These are phyloP conservation scores for Vespertilio murinus DNA, from an alignment of 2,797 vertebrate genomes.

Conservation along the genomic window DNA sequence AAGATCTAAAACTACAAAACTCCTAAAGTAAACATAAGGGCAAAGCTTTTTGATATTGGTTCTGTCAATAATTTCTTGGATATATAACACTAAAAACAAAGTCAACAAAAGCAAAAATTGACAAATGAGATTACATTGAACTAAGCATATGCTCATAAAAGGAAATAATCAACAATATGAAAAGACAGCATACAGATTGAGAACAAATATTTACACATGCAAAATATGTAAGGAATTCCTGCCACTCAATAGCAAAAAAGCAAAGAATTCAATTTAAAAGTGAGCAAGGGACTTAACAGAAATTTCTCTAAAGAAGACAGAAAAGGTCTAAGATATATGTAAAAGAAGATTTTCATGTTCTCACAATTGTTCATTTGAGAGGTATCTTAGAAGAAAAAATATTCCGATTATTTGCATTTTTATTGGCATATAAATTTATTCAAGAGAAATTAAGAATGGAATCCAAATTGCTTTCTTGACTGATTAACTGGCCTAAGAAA, in stretches of 20 bases:
- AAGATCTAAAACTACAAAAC: not conserved
- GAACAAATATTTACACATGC: not conserved
- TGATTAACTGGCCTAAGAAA: not conserved
- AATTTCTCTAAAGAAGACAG: not conserved
- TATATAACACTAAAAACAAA: not conserved
- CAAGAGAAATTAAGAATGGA: not conserved
- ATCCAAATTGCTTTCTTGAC: not conserved
- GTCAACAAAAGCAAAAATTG: not conserved
- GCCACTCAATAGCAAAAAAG: not conserved
- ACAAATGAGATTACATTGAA: not conserved
- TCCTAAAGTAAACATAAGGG: not conserved
- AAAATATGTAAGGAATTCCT: not conserved
- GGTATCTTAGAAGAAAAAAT: not conserved
- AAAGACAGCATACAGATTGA: not conserved
- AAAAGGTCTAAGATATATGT: not conserved
- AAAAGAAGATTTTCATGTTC: not conserved
- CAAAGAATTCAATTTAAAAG: not conserved
- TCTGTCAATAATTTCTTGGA: not conserved
- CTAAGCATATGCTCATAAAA: not conserved
- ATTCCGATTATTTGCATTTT: not conserved
- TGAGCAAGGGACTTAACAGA: not conserved
- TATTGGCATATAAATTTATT: not conserved
- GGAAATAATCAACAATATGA: not conserved
- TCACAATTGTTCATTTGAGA: not conserved
- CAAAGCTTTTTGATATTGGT: not conserved